These are phyloP conservation scores for Propithecus coquereli DNA, from an alignment of 2,113 vertebrate species.

Conservation along the genomic window DNA sequence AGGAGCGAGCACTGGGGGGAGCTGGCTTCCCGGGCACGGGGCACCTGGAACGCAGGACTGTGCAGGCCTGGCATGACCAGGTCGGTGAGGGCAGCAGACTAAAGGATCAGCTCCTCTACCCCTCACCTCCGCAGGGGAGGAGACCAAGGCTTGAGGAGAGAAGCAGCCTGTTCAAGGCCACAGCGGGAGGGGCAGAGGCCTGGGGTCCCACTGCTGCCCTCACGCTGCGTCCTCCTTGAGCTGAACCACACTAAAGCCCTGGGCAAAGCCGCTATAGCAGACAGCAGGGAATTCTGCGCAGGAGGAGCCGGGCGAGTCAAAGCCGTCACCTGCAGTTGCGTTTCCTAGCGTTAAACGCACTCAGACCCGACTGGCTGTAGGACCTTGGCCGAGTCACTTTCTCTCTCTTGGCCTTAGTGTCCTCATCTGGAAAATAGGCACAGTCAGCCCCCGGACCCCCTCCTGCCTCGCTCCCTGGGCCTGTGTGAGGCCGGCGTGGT, in stretches of 20 bases:
- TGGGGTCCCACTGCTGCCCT: fast-evolving
- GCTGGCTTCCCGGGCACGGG: not conserved
- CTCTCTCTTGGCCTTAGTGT: not conserved
- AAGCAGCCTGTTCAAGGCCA: not conserved
- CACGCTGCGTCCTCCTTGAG: not conserved
- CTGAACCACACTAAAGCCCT: not conserved
- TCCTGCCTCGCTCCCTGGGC: not conserved
- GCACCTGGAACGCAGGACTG: not conserved
- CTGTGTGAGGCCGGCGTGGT: not conserved
- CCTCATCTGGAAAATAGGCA: not conserved
- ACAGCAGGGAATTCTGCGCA: not conserved
- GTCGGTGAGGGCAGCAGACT: not conserved
- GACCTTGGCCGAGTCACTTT: not conserved
- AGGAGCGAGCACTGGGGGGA: conserved; percentile 36
- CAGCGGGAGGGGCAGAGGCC: not conserved
- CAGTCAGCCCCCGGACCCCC: too few relatives aligned
- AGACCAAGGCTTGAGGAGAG: not conserved
- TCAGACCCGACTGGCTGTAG: not conserved
- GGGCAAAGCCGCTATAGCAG: not conserved
- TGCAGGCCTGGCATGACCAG: not conserved
- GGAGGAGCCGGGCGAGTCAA: not conserved
- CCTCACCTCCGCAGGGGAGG: not conserved
- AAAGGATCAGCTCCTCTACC: not conserved
- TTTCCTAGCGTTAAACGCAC: not conserved
- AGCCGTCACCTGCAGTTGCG: not conserved